Conservation (phyloP, 2,797 vertebrate genomes). For the Pangasius mekongensis region DNA sequence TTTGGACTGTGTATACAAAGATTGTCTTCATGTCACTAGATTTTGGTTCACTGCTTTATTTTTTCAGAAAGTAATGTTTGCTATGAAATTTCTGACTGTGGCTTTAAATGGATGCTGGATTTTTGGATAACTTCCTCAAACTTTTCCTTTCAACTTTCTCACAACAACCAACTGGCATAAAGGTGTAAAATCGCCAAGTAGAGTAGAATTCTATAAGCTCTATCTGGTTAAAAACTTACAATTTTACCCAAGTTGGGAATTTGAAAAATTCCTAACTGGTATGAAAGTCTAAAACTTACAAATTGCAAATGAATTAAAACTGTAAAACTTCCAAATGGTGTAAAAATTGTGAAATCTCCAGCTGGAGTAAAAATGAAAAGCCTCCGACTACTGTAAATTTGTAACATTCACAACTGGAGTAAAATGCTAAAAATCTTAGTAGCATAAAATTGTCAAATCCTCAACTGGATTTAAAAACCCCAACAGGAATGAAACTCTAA, state of each 20-base stretch:
- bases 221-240: not conserved
- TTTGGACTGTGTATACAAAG: not conserved
- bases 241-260: not conserved
- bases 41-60: not conserved
- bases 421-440: not conserved
- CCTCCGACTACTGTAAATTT: not conserved
- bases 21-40: not conserved
- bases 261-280: not conserved
- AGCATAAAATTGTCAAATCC: not conserved
- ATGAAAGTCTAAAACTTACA: too few relatives aligned
- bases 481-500: not conserved
- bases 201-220: not conserved
- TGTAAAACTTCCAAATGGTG: not conserved
- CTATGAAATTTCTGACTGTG: not conserved
- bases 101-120: not conserved
- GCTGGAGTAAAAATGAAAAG: not conserved
- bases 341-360: not conserved
- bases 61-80: not conserved
- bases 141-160: not conserved
- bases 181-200: not conserved
- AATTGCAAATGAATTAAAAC: not conserved
- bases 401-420: not conserved
- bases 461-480: not conserved
- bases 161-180: not conserved
- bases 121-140: not conserved